A percentile compares a stretch with the other conserved stretches of the same genome.
Evolutionary conservation across 2,888 invertebrate genomes (phyloP).

Genomic region (Neoscelio sp.): DNA sequence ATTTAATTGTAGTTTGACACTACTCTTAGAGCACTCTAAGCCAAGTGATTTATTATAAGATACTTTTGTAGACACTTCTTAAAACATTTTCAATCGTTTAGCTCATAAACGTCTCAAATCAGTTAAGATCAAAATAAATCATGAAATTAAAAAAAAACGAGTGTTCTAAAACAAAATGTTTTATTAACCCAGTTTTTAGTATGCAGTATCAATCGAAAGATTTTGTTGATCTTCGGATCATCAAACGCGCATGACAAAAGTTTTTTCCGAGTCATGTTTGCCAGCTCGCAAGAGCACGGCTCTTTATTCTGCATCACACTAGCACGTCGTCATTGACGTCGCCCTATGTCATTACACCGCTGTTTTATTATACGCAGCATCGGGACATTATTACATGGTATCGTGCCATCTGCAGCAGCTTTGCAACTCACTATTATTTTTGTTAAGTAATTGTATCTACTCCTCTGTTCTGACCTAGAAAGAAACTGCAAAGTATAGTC

Average conservation of each 20-base stretch:
- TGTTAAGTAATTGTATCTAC: constrained; percentile 56
- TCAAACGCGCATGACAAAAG: constrained; percentile 39
- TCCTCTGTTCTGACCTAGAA: constrained; percentile 35
- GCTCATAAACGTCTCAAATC: too few relatives aligned
- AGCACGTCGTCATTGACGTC: constrained; percentile 35
- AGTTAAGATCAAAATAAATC: too few relatives aligned
- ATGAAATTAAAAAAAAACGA: too few relatives aligned
- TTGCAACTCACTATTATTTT: constrained; percentile 38
- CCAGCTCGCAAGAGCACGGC: not conserved
- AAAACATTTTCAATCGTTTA: too few relatives aligned
- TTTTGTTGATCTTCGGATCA: constrained; percentile 20
- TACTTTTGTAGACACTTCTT: too few relatives aligned
- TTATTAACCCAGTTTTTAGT: too few relatives aligned
- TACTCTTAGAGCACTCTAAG: too few relatives aligned
- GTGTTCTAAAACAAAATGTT: too few relatives aligned
- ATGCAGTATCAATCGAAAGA: constrained; percentile 40
- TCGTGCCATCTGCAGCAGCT: constrained; percentile 43
- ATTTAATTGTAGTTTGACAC: too few relatives aligned
- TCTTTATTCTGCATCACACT: constrained; percentile 44
- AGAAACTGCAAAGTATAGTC: constrained; percentile 33
- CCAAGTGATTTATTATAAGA: too few relatives aligned
- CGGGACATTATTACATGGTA: constrained; percentile 53
- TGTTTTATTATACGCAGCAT: constrained; percentile 45
- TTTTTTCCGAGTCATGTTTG: constrained; percentile 32
- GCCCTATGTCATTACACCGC: constrained; percentile 45